Conservation (phyloP, 2,888 invertebrate genomes). For the Pharmacophagus antenor region DNA sequence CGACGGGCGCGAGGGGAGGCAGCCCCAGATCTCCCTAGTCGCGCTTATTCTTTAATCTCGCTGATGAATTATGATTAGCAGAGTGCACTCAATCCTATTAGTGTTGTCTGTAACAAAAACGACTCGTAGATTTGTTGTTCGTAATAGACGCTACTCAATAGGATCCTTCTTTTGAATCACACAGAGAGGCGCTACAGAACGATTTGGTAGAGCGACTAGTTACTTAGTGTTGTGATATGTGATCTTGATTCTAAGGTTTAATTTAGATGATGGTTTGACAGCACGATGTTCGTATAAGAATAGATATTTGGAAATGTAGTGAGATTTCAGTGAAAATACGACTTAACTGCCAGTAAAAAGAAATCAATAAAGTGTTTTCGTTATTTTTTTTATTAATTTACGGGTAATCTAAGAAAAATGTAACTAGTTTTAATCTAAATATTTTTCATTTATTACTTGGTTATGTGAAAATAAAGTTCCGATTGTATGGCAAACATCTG, state of each 20-base stretch:
- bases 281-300: background rate
- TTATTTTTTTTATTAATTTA: background rate
- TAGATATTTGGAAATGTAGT: background rate
- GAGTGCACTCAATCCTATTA: conserved; percentile 79
- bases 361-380: background rate
- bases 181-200: conserved; percentile 9
- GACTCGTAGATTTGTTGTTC: conserved; percentile 57
- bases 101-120: conserved; percentile 57
- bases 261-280: conserved; percentile 4
- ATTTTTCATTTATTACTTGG: too few relatives aligned
- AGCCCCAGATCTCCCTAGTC: conserved; percentile 48
- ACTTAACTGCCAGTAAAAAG: background rate
- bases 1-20: conserved; percentile 40
- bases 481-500: conserved; percentile 15
- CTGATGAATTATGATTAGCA: conserved; percentile 81
- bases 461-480: background rate
- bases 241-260: conserved; percentile 17
- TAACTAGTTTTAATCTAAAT: background rate
- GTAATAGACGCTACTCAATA: conserved; percentile 41
- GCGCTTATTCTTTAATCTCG: conserved; percentile 78
- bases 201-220: conserved; percentile 29
- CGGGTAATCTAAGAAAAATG: background rate
- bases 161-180: conserved; percentile 23
- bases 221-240: conserved; percentile 31
- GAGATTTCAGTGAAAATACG: background rate